Evolutionary conservation across 2,888 invertebrate genomes (phyloP), one percentile per base, ranked within the genome.

Genomic region (Drosophila vallismaia): DNA sequence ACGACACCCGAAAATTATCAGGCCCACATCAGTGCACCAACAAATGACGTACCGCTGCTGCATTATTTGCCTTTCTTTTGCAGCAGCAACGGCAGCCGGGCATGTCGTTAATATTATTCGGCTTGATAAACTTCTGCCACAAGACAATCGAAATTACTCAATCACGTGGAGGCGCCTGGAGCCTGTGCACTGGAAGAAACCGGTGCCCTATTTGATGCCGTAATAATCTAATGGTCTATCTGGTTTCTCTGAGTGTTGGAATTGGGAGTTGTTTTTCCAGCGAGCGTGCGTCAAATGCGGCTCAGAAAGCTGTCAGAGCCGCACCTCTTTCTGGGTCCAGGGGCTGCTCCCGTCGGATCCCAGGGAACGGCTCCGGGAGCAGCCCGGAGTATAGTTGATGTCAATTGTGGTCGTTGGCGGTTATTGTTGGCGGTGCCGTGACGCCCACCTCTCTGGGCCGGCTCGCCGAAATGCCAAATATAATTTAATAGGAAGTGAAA

Each of bases 61-160:
- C 84, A 84, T 86, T 88, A 84, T 80, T 80, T 77, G 78, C 81
- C 76, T 84, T 88, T 78, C 88, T 86, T 84, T 88, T 79, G 71
- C 19, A 19, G 19, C 19, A 19, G 69, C 75, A 60, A 68, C 82
- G 67, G 82, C 86, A 76, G 79, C 82, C 63, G 64, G 64, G 63
- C 63, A 83, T 83, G 84, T 84, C 84, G 84, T 84, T 84, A 86
- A 84, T 84, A 88, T 84, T 86, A 86, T 86, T 88, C 86, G 85
- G 73, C 84, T 84, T 84, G 84, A 84, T 84, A 84, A 84, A 84
- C 84, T 84, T 84, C 84, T 84, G 84, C 88, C 84, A 84, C 84
- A 80, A 88, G 88, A 84, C 84, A 84, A 84, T 84, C 84, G 74
- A 88, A 84, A 84, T 88, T 84, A 84, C 84, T 84, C 84, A 84